phyloP scores from a whole-genome alignment of 2,888 invertebrate genomes.

The Melanotus villosus region DNA sequence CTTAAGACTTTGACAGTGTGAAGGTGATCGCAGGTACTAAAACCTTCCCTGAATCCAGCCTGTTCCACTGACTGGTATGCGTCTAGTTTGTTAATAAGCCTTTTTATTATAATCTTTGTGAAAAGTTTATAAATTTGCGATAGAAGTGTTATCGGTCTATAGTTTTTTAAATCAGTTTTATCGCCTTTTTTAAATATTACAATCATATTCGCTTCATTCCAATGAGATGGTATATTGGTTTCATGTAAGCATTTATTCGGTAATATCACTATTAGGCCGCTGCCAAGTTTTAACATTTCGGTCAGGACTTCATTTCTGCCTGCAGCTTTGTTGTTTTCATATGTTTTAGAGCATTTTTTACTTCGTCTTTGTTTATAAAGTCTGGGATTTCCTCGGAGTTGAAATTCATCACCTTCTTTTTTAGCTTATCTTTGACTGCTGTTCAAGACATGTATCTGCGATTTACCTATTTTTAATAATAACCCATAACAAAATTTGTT shows the following conservation, averaged over 20 bases:
- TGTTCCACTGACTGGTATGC: not conserved
- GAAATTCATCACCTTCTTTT: not conserved
- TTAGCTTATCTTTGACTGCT: not conserved
- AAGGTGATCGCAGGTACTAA: not conserved
- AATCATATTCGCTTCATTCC: not conserved
- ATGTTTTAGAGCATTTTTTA: not conserved
- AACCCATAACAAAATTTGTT: too few relatives aligned
- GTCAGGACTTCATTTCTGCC: too few relatives aligned
- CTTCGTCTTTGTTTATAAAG: not conserved
- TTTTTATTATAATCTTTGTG: not conserved
- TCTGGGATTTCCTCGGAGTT: not conserved
- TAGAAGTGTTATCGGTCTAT: not conserved
- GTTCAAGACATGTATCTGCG: too few relatives aligned
- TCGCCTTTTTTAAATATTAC: not conserved
- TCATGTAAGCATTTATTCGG: not conserved
- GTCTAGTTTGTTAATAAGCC: not conserved
- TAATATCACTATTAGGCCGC: not conserved
- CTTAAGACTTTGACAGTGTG: not conserved
- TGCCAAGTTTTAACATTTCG: too few relatives aligned
- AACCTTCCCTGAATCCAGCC: not conserved
- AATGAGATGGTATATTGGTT: not conserved
- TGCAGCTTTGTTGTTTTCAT: too few relatives aligned
- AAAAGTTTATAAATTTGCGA: not conserved
- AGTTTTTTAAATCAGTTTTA: not conserved
- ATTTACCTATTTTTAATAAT: too few relatives aligned